phyloP scores from a whole-genome alignment of 35 echinoderm and acorn worm species.

The Chiridota heheva region DNA sequence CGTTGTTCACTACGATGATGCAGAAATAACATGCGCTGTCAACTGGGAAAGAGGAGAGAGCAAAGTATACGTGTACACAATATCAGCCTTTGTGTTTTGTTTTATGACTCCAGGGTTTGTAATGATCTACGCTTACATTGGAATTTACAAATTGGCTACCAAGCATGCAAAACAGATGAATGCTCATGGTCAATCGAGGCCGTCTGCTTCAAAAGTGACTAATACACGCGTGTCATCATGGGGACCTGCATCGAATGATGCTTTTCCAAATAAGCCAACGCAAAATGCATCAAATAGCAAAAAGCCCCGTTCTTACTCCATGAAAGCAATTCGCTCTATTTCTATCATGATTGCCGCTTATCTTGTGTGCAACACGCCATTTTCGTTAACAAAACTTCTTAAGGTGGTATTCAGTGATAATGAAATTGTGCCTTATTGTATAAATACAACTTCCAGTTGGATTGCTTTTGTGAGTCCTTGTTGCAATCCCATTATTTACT shows the following conservation, averaged over 20 bases:
- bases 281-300: no score
- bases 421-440: slow-evolving; percentile 45
- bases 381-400: slow-evolving; percentile 82
- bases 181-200: not conserved
- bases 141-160: slow-evolving; percentile 67
- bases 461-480: slow-evolving; percentile 76
- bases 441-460: slow-evolving; percentile 69
- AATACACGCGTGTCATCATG: no score
- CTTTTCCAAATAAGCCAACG: no score
- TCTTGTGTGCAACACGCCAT: slow-evolving; percentile 74
- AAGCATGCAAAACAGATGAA: slow-evolving; percentile 59
- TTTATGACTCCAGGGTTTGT: slow-evolving; percentile 65
- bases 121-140: slow-evolving; percentile 62
- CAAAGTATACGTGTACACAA: slow-evolving; percentile 56
- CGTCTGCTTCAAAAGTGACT: no score
- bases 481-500: slow-evolving; percentile 91
- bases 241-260: no score
- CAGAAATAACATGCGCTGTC: slow-evolving; percentile 82
- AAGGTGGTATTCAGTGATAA: slow-evolving; percentile 75
- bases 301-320: not conserved
- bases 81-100: slow-evolving; percentile 73
- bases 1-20: slow-evolving; percentile 73
- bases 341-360: slow-evolving; percentile 75
- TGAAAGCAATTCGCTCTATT: slow-evolving; percentile 69
- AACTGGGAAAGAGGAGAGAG: slow-evolving; percentile 64